These are phyloP conservation scores for Augochlorella aurata DNA, from an alignment of 2,888 invertebrate species.

Conservation along the genomic window DNA sequence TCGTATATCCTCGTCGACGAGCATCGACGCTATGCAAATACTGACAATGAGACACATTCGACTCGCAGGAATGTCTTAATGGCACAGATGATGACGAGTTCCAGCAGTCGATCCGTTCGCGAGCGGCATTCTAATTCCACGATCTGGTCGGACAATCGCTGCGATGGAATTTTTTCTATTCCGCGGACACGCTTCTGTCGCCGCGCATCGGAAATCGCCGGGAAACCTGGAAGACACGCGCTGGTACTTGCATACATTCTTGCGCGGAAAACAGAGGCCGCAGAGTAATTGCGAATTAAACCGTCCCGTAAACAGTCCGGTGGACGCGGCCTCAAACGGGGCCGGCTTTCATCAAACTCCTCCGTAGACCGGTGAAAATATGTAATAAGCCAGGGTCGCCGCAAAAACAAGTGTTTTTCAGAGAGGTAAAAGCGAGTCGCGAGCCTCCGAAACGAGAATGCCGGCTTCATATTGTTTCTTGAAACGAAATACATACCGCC, in stretches of 20 bases:
- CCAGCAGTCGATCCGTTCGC: not conserved
- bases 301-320: not conserved
- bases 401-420: not conserved
- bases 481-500: not conserved
- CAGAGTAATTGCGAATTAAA: constrained; percentile 1
- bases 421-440: not conserved
- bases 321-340: not conserved
- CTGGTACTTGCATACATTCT: not conserved
- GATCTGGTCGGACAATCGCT: not conserved
- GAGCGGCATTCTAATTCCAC: constrained; percentile 42
- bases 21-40: not conserved
- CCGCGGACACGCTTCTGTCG: not conserved
- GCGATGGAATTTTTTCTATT: constrained; percentile 46
- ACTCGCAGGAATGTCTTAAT: not conserved
- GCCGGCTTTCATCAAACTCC: not conserved
- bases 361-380: not conserved
- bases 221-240: constrained; percentile 13
- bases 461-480: not conserved
- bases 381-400: not conserved
- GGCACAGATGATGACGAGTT: constrained; percentile 16
- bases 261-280: not conserved
- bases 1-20: not conserved
- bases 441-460: not conserved
- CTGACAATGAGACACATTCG: not conserved
- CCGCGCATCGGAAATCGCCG: constrained; percentile 6